Conservation (phyloP, 2,797 vertebrate species). For the Myiotriccus ornatus region DNA sequence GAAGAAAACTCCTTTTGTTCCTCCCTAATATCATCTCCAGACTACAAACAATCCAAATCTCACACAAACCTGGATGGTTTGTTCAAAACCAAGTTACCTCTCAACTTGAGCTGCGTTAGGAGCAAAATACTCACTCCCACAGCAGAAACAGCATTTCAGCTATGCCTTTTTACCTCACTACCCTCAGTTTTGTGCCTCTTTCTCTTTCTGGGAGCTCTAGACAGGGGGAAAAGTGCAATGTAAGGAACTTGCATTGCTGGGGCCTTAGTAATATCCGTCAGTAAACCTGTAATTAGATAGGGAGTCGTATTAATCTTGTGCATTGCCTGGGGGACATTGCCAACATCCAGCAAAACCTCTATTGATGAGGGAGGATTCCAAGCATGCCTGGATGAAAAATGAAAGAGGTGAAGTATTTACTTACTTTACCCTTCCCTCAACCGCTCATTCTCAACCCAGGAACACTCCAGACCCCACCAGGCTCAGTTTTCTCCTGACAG, state of each 20-base stretch:
- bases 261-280: conserved; percentile 82
- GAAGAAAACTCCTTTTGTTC: conserved; percentile 76
- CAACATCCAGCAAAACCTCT: conserved; percentile 66
- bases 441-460: neutral
- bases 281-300: conserved; percentile 86
- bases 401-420: conserved; percentile 58
- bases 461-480: neutral
- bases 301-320: conserved; percentile 76
- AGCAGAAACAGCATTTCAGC: conserved; percentile 57
- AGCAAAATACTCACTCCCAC: neutral
- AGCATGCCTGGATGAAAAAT: conserved; percentile 66
- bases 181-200: neutral
- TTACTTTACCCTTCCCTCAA: conserved; percentile 30
- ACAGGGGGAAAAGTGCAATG: conserved; percentile 53
- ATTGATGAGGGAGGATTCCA: conserved; percentile 77
- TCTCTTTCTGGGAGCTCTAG: conserved; percentile 11
- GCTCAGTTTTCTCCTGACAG: neutral
- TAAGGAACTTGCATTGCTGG: conserved; percentile 69
- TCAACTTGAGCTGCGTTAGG: conserved; percentile 49
- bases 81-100: conserved; percentile 60
- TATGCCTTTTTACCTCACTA: conserved; percentile 38
- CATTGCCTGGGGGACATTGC: conserved; percentile 68
- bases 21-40: conserved; percentile 66
- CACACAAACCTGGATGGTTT: conserved; percentile 55
- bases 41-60: conserved; percentile 24